A percentile compares a stretch with the other conserved stretches of the same genome.
These are phyloP conservation scores for Sebastes minor DNA, from an alignment of 2,797 vertebrate species.

Conservation along the genomic window DNA sequence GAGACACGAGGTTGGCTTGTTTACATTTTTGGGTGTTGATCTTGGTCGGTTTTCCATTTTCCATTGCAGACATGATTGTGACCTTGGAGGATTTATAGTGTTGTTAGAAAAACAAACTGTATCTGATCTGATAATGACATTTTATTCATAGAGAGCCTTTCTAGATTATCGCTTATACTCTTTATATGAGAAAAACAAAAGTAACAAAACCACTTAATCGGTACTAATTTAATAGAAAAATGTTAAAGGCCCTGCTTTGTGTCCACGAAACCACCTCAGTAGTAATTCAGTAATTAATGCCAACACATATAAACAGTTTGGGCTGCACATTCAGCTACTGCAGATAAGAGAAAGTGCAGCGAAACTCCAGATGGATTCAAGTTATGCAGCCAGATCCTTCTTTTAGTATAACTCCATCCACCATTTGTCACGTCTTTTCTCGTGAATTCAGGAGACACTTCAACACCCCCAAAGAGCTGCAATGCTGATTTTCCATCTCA, in stretches of 20 bases:
- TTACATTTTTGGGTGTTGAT: not conserved
- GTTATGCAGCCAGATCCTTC: not conserved
- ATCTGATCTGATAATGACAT: not conserved
- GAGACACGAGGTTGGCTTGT: not conserved
- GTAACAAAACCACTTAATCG: not conserved
- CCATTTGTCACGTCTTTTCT: slow-evolving; percentile 44
- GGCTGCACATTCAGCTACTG: not conserved
- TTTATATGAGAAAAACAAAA: not conserved
- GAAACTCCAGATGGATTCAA: not conserved
- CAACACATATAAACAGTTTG: not conserved
- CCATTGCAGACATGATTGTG: not conserved
- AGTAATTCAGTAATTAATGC: not conserved
- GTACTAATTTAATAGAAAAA: not conserved
- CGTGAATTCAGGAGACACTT: slow-evolving; percentile 37
- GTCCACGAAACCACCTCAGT: not conserved
- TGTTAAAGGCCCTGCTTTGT: not conserved
- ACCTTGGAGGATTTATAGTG: slow-evolving; percentile 12
- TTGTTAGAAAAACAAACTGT: slow-evolving; percentile 7
- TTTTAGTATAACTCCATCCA: not conserved
- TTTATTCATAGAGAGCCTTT: not conserved
- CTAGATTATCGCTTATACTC: not conserved
- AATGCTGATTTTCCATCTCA: slow-evolving; percentile 68
- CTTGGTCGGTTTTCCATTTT: not conserved
- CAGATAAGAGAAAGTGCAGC: not conserved
- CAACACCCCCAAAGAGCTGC: slow-evolving; percentile 39